Percentiles rank a stretch among this genome's conserved stretches.
Conservation (phyloP, 2,113 vertebrate species). For the Poeciliopsis retropinna region DNA sequence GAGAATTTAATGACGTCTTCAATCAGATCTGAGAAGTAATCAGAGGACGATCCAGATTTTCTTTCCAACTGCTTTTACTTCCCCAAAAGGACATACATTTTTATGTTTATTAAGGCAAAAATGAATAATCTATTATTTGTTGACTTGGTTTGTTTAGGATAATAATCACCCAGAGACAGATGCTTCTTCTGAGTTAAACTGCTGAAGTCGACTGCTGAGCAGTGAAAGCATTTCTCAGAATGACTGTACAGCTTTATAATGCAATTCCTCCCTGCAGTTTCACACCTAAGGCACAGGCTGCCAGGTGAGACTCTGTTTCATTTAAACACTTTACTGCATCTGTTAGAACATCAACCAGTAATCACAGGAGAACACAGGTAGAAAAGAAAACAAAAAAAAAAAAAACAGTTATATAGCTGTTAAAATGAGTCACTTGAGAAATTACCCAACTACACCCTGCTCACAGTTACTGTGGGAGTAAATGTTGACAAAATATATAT, state of each 20-base stretch:
- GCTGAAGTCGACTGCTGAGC: slow-evolving; percentile 18
- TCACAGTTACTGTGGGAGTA: slow-evolving; percentile 42
- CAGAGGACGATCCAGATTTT: too few species aligned
- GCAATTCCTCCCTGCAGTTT: slow-evolving; percentile 30
- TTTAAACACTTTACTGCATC: slow-evolving; percentile 16
- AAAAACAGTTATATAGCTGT: slow-evolving; percentile 33
- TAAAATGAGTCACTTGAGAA: slow-evolving; percentile 33
- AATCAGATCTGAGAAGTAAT: too few species aligned
- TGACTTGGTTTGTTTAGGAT: slow-evolving; percentile 12
- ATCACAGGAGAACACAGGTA: slow-evolving; percentile 20
- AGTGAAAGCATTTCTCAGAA: not conserved
- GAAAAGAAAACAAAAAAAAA: slow-evolving; percentile 11
- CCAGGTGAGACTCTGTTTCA: slow-evolving; percentile 10
- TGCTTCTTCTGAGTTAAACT: slow-evolving; percentile 18
- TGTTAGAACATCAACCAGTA: slow-evolving; percentile 33
- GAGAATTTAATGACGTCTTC: too few species aligned
- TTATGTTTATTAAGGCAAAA: slow-evolving; percentile 5
- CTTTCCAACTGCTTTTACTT: too few species aligned
- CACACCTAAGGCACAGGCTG: not conserved
- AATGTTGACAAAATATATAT: slow-evolving; percentile 1
- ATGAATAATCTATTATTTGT: slow-evolving; percentile 13
- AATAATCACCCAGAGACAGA: slow-evolving; percentile 18
- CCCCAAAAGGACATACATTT: not conserved
- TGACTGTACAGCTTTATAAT: not conserved
- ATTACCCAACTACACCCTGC: slow-evolving; percentile 53